Evolutionary conservation across 64 coral and sea anemone species (phyloP).

Genomic region (Stichodactyla helianthus): DNA sequence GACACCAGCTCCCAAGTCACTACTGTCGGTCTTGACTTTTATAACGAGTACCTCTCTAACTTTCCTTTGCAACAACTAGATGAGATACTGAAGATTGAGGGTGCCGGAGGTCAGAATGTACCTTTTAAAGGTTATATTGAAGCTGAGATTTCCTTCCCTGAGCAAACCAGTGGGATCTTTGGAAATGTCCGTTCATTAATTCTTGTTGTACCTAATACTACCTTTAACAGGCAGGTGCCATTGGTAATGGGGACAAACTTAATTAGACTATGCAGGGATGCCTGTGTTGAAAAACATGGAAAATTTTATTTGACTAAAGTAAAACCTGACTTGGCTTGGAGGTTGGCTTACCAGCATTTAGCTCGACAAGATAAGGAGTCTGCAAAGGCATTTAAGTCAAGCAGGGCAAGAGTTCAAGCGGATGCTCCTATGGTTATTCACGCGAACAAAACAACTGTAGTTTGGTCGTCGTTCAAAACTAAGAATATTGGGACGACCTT

Average conservation of each 20-base stretch:
- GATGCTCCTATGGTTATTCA: not conserved
- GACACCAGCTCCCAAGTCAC: not conserved
- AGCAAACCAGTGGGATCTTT: not conserved
- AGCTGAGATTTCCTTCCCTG: constrained; percentile 11
- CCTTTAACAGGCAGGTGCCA: constrained; percentile 29
- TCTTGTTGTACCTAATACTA: constrained; percentile 17
- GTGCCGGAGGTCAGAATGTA: constrained; percentile 27
- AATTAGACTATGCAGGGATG: constrained; percentile 2
- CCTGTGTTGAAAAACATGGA: not conserved
- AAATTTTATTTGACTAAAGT: not conserved
- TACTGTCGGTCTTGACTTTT: not conserved
- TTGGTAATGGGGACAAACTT: constrained; percentile 32
- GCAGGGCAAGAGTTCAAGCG: not conserved
- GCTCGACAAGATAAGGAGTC: not conserved
- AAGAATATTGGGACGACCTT: not conserved
- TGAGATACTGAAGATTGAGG: not conserved
- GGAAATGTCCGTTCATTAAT: not conserved
- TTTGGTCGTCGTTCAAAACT: constrained; percentile 6
- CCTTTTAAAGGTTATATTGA: constrained; percentile 34
- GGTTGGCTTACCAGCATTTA: not conserved
- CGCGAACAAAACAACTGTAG: constrained; percentile 3
- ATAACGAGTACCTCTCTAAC: not conserved
- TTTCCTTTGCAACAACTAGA: not conserved
- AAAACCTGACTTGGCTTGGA: constrained; percentile 15
- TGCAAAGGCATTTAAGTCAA: not conserved